Base-by-base conservation (phyloP, 2,797 vertebrate species). In the Bradypodion ventrale region DNA sequence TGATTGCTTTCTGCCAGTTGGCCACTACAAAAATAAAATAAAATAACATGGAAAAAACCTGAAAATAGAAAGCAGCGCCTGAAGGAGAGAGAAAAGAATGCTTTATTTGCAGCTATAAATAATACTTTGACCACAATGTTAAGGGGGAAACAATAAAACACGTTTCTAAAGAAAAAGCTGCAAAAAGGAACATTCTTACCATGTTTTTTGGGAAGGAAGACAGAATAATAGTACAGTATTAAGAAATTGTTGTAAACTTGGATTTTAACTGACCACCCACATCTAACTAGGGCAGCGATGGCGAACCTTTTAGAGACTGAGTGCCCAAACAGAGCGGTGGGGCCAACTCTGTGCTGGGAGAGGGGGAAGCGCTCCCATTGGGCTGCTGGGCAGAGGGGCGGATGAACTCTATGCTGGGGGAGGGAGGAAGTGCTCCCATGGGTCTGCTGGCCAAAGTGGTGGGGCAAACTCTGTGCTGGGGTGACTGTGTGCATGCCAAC, bases 1-100 rank as follows among this genome's bases (percentile, higher is more conserved):
- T 78, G 23, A 60, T 35, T 83, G 42, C 40, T 49, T 78, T 42
- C 78, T 84, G 75, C 66, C 37, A 69, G 56, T 63, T 78, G 75
- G 66, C 75, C 78, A 78, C 76, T n/a, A 23, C 7, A 21, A 49
- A 56, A n/a, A 77, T 29, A 62, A 15, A 82, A 73, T 15, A 49
- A 35, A 63, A 62, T 40, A 37, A 75, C 12, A 59, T 40, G 49
- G 29, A 29, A 59, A 15, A 75, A 59, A n/a, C n/a, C 35, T 75
- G 63, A 62, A 85, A 85, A 76, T 75, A 37, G 49, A 85, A 80
- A 27, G 10, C 63, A 75, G 27, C 37, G 6, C 65, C 19, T 32
- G 12, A 6, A 23, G 60, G 27, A 60, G 56, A 62, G 5, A 32
- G 21, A 79, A 80, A 37, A 37, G 35, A 75, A 42, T 42, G 23